Conservation (phyloP, 2,113 vertebrate genomes). For the Barbus barbus region DNA sequence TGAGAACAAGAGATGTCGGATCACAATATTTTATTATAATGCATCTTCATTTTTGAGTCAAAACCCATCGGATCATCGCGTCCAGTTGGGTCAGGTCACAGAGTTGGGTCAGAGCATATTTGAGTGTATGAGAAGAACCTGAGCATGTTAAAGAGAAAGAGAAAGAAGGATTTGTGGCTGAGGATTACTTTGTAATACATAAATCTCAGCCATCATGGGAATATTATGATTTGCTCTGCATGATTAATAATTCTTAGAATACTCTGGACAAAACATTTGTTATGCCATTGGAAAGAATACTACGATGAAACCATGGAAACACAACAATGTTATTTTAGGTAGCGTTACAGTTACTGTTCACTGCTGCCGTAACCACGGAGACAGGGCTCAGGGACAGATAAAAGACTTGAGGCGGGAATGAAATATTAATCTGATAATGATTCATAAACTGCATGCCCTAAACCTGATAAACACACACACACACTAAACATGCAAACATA, state of each 20-base stretch:
- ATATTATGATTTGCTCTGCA: constrained; percentile 9
- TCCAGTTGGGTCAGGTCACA: neutral
- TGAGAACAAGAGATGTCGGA: neutral
- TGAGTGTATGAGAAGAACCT: neutral
- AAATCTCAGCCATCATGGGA: constrained; percentile 31
- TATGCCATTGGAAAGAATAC: constrained; percentile 17
- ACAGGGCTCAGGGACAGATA: constrained; percentile 19
- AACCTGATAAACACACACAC: neutral
- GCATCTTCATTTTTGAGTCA: neutral
- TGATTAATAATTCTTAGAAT: constrained; percentile 19
- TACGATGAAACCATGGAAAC: constrained; percentile 40
- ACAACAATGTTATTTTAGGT: neutral
- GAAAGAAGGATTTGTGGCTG: constrained; percentile 25
- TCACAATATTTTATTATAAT: neutral
- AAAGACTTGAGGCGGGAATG: constrained; percentile 13
- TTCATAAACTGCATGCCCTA: neutral
- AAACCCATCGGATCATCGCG: neutral
- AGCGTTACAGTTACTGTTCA: constrained; percentile 8
- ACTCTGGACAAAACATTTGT: neutral
- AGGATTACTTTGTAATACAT: constrained; percentile 45
- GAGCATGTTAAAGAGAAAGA: constrained; percentile 39
- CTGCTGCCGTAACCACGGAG: neutral
- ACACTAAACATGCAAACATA: neutral
- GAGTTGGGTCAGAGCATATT: too few relatives aligned
- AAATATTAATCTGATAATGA: constrained; percentile 53